These are phyloP conservation scores for Eristalinus aeneus DNA, from an alignment of 2,888 invertebrate genomes.

Conservation along the genomic window DNA sequence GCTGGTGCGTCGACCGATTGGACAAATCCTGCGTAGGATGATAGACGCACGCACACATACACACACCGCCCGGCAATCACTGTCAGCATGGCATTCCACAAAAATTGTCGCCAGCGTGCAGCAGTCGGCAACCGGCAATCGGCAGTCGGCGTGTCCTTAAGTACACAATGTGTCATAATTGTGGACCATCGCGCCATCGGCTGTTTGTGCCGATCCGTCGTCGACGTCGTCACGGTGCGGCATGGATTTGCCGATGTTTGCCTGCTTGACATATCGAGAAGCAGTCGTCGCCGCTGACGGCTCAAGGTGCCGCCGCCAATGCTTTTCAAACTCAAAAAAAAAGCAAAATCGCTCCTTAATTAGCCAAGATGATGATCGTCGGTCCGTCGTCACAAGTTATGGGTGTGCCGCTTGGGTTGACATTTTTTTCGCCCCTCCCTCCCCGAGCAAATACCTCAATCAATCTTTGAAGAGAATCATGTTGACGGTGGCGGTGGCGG, in stretches of 20 bases:
- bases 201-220: not conserved
- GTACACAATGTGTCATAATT: conserved; percentile 68
- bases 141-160: conserved; percentile 50
- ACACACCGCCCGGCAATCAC: conserved; percentile 11
- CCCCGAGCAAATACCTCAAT: conserved; percentile 48
- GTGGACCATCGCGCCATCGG: conserved; percentile 6
- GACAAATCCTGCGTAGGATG: conserved; percentile 23
- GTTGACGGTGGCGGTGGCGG: conserved; percentile 7
- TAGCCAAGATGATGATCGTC: conserved; percentile 1
- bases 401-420: conserved; percentile 46
- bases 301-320: conserved; percentile 49
- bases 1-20: not conserved
- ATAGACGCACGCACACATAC: conserved; percentile 21
- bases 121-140: too few species aligned
- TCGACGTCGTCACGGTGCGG: not conserved
- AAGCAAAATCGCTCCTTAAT: conserved; percentile 25
- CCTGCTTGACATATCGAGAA: not conserved
- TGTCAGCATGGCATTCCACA: conserved; percentile 49
- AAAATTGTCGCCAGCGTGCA: conserved; percentile 64
- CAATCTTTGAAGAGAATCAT: conserved; percentile 55
- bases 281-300: conserved; percentile 21
- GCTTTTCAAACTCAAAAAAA: not conserved
- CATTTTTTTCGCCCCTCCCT: conserved; percentile 10
- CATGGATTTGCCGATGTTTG: not conserved
- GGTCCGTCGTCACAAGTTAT: conserved; percentile 11